Conservation (phyloP, 2,113 vertebrate species). For the Brevimyrus niger region DNA sequence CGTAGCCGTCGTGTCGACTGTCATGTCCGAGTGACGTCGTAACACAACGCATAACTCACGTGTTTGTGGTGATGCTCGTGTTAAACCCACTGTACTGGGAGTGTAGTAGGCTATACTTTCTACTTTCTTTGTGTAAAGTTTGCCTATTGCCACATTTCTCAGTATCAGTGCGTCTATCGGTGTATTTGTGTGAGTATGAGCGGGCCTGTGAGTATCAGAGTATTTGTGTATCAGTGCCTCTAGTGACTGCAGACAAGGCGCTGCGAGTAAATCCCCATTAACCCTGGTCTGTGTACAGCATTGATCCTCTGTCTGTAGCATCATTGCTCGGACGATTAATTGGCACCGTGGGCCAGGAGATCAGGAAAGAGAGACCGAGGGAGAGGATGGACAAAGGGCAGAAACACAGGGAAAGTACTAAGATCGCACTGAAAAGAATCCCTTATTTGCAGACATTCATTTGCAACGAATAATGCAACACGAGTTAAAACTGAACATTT, state of each 20-base stretch:
- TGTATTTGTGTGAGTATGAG: neutral
- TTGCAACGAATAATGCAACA: neutral
- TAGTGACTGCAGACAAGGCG: conserved; percentile 44
- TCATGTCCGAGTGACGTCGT: no score
- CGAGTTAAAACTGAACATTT: neutral
- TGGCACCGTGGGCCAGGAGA: conserved; percentile 41
- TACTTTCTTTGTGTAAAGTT: neutral
- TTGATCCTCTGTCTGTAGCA: conserved; percentile 60
- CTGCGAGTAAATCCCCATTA: conserved; percentile 52
- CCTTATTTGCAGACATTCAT: neutral
- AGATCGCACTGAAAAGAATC: neutral
- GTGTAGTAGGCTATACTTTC: neutral
- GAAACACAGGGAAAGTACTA: conserved; percentile 7
- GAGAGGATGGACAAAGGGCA: neutral
- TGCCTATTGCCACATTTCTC: neutral
- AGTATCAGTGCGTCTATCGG: neutral
- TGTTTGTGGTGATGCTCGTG: neutral
- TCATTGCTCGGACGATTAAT: conserved; percentile 55
- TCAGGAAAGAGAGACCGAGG: conserved; percentile 23
- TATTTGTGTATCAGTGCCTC: conserved; percentile 22
- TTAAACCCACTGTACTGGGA: neutral
- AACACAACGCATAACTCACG: neutral
- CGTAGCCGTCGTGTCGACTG: neutral
- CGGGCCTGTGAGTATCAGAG: conserved; percentile 3
- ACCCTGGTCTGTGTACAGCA: conserved; percentile 45